Evolutionary conservation across 2,888 invertebrate species (phyloP).

Genomic region (Pterostichus niger): DNA sequence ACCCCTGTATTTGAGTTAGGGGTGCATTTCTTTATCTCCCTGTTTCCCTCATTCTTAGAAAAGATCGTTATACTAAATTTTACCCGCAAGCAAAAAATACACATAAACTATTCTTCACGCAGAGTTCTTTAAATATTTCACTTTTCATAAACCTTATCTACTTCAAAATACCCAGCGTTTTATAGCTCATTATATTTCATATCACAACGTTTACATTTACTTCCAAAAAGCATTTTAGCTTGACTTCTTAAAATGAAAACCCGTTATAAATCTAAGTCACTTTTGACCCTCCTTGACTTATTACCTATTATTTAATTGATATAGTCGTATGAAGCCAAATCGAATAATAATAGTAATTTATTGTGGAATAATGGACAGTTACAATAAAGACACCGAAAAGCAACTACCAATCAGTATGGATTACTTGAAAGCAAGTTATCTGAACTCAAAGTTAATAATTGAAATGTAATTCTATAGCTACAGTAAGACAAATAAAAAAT

Average conservation of each 20-base stretch:
- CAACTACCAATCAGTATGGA: neutral
- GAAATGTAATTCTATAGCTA: too few species aligned
- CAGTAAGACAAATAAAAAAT: neutral
- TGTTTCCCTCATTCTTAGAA: constrained; percentile 24
- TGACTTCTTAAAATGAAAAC: too few species aligned
- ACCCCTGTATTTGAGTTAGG: constrained; percentile 40
- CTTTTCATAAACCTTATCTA: neutral
- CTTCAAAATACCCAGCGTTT: neutral
- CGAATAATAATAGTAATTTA: too few species aligned
- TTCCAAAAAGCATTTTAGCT: too few species aligned
- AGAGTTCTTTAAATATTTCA: constrained; percentile 10
- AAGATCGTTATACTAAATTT: constrained; percentile 2
- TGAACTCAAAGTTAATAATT: neutral
- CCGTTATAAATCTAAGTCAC: too few species aligned
- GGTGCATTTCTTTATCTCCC: constrained; percentile 53
- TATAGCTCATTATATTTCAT: too few species aligned
- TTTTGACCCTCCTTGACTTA: too few species aligned
- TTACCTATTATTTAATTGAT: too few species aligned
- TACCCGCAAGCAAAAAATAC: neutral
- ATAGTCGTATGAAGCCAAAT: too few species aligned
- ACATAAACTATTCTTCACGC: neutral
- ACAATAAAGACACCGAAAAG: neutral
- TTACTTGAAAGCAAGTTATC: neutral
- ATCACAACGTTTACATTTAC: too few species aligned
- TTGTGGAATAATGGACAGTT: too few species aligned